phyloP scores from a whole-genome alignment of 2,113 vertebrate species.

The Diadophis punctatus region DNA sequence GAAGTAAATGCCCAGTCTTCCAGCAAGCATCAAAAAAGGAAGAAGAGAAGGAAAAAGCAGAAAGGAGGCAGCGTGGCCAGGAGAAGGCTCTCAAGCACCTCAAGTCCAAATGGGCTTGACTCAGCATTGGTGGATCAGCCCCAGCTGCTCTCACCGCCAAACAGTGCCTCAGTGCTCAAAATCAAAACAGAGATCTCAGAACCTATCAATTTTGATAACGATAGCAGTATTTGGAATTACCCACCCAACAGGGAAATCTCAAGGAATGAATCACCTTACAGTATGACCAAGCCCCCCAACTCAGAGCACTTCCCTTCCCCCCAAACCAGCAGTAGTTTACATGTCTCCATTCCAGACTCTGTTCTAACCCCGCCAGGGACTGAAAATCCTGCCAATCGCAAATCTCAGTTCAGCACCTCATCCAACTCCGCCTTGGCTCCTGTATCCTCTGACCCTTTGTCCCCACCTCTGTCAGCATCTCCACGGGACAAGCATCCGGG shows the following conservation, averaged over 20 bases:
- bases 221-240: conserved; percentile 99
- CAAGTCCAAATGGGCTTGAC: conserved; percentile 82
- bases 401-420: conserved; percentile 83
- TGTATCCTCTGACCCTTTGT: conserved; percentile 89
- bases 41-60: conserved; percentile 95
- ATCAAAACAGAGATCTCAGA: conserved; percentile 99
- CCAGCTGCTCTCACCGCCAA: conserved; percentile 83
- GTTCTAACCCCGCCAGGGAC: conserved; percentile 94
- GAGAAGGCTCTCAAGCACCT: conserved; percentile 82
- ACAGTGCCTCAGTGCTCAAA: conserved; percentile 90
- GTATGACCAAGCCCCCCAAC: conserved; percentile 93
- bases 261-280: conserved; percentile 95
- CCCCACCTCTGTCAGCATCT: conserved; percentile 94
- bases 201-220: conserved; percentile 98
- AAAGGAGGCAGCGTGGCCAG: conserved; percentile 84
- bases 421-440: conserved; percentile 78
- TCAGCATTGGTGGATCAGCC: conserved; percentile 80
- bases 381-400: conserved; percentile 83
- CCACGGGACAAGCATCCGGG: conserved; percentile 94
- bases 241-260: conserved; percentile 98
- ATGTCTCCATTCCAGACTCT: conserved; percentile 93
- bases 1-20: conserved; percentile 75
- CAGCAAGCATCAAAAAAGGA: conserved; percentile 84
- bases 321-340: conserved; percentile 80
- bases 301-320: conserved; percentile 90